Percentiles rank a stretch among this genome's conserved stretches.
Evolutionary conservation across 2,888 invertebrate genomes (phyloP).

Genomic region (Chymomyza amoena): DNA sequence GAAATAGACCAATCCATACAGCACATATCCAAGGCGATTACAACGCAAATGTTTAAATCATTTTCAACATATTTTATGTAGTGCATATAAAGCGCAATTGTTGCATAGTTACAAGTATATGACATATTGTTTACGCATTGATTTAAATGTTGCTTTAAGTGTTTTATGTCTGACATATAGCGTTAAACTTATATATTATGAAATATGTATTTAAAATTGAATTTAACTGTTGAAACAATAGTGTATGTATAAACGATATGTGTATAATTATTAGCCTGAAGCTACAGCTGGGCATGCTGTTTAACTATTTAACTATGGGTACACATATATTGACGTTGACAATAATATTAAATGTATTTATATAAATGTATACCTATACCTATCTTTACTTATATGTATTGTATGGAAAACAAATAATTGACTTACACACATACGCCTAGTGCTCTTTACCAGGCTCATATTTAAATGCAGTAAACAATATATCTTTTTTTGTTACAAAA

Average conservation of each 20-base stretch:
- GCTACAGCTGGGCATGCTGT: constrained; percentile 48
- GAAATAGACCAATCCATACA: constrained; percentile 15
- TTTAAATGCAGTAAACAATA: neutral
- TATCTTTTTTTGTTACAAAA: neutral
- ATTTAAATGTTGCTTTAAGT: constrained; percentile 58
- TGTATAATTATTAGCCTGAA: constrained; percentile 37
- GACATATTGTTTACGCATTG: constrained; percentile 35
- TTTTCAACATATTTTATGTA: neutral
- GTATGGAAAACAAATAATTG: neutral
- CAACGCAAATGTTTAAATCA: neutral
- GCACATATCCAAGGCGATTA: constrained; percentile 16
- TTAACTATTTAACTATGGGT: constrained; percentile 47
- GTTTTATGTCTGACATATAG: constrained; percentile 34
- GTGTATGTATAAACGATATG: neutral
- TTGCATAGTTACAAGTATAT: constrained; percentile 31
- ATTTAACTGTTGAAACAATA: constrained; percentile 47
- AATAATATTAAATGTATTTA: constrained; percentile 60
- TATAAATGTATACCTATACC: constrained; percentile 29
- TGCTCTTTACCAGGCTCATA: neutral
- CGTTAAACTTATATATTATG: constrained; percentile 17
- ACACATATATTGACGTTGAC: constrained; percentile 60
- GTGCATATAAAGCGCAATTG: constrained; percentile 10
- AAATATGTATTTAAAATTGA: constrained; percentile 35
- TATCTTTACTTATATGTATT: neutral
- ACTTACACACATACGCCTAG: neutral